Conservation (phyloP, 2,113 vertebrate species). For the Eira barbara region DNA sequence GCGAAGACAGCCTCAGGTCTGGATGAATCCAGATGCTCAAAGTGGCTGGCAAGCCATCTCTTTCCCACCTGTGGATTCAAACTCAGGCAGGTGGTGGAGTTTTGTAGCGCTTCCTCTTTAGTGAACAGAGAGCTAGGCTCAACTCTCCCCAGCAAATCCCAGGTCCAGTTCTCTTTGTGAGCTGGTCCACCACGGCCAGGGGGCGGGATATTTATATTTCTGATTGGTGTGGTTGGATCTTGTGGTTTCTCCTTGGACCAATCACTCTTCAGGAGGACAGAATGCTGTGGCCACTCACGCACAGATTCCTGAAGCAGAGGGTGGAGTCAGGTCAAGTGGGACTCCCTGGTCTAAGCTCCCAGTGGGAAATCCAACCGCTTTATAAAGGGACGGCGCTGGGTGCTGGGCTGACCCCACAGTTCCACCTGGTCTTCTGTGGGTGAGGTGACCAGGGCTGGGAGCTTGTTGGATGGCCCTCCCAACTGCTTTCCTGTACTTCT, state of each 20-base stretch:
- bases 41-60: not conserved
- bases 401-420: rapidly evolving
- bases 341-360: not conserved
- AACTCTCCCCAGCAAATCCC: not conserved
- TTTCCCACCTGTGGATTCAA: not conserved
- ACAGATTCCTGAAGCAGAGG: not conserved
- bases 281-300: rapidly evolving
- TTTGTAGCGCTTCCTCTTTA: rapidly evolving
- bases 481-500: not conserved
- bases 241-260: not conserved
- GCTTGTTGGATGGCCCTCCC: not conserved
- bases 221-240: not conserved
- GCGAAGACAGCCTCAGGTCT: not conserved
- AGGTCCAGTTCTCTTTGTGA: not conserved
- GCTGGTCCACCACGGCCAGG: not conserved
- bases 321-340: too few relatives aligned
- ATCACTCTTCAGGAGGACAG: not conserved
- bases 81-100: not conserved
- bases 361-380: rapidly evolving
- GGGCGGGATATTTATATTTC: not conserved
- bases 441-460: too few relatives aligned
- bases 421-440: not conserved
- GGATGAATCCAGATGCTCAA: not conserved
- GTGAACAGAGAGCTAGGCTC: not conserved
- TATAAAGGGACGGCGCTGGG: rapidly evolving